Evolutionary conservation across 2,888 invertebrate genomes (phyloP).

Genomic region (Dolichopus griseipennis): DNA sequence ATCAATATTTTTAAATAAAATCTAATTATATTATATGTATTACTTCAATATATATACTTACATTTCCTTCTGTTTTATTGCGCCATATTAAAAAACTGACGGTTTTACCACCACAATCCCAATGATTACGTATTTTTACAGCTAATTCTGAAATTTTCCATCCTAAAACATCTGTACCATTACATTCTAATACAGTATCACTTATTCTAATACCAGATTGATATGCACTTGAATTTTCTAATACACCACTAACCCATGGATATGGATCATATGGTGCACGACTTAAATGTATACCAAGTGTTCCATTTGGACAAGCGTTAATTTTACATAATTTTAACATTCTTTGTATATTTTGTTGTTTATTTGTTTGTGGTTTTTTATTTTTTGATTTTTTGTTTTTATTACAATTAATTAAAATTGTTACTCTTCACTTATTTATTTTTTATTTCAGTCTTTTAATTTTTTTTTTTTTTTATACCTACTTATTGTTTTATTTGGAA

Average conservation of each 20-base stretch:
- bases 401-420: too few species aligned
- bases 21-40: too few species aligned
- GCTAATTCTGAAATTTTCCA: constrained; percentile 39
- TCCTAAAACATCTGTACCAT: constrained; percentile 38
- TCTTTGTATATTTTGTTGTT: constrained; percentile 10
- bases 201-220: constrained; percentile 57
- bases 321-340: constrained; percentile 40
- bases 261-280: constrained; percentile 73
- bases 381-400: too few species aligned
- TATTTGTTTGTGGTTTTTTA: too few species aligned
- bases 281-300: constrained; percentile 62
- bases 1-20: too few species aligned
- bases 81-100: constrained; percentile 40
- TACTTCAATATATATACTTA: constrained; percentile 4
- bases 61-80: constrained; percentile 26
- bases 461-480: not conserved
- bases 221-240: constrained; percentile 52
- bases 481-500: too few species aligned
- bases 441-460: not conserved
- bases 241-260: constrained; percentile 65
- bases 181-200: constrained; percentile 58
- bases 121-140: constrained; percentile 33
- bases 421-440: too few species aligned
- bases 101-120: constrained; percentile 34
- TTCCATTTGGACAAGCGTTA: constrained; percentile 45